Conservation (phyloP, 2,888 invertebrate species). For the Pseudococcus viburni region DNA sequence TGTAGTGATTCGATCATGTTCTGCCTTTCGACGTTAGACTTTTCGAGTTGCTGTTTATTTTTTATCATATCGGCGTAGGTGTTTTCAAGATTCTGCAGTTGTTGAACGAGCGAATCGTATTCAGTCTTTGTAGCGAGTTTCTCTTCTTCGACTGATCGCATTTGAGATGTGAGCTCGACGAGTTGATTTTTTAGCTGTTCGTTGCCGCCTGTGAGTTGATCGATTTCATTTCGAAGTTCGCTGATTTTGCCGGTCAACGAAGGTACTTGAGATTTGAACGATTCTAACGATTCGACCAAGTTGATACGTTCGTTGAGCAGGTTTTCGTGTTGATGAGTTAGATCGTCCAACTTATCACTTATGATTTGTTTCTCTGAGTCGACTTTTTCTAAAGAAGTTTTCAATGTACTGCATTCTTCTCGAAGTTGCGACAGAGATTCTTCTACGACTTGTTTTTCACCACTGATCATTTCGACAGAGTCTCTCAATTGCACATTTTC, state of each 20-base stretch:
- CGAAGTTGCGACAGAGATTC: neutral
- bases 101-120: neutral
- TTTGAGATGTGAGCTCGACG: neutral
- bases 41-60: constrained; percentile 27
- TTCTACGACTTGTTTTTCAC: neutral
- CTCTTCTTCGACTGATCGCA: neutral
- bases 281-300: neutral
- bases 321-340: neutral
- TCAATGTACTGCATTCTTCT: neutral
- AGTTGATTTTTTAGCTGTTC: neutral
- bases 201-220: neutral
- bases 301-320: neutral
- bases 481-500: neutral
- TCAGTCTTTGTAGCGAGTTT: neutral
- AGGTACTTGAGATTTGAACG: neutral
- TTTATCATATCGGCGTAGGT: neutral
- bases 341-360: neutral
- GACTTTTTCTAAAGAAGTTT: neutral
- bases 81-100: neutral
- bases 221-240: neutral
- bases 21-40: neutral
- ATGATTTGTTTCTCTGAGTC: neutral
- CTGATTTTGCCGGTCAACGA: neutral
- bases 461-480: neutral
- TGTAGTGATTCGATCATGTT: constrained; percentile 9